Conservation (phyloP, 2,113 vertebrate genomes). For the Equus przewalskii region DNA sequence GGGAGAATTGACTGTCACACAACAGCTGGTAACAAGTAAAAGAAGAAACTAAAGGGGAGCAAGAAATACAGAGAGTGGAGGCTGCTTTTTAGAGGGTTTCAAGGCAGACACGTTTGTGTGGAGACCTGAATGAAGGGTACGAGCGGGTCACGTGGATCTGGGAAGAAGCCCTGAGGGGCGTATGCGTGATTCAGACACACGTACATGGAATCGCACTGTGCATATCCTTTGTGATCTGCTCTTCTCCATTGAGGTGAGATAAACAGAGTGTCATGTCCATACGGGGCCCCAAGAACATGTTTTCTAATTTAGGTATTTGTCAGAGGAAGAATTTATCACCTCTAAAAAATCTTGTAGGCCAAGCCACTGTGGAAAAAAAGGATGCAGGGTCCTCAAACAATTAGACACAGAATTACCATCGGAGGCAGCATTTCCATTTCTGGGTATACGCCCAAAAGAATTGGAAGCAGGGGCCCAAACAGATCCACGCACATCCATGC, state of each 20-base stretch:
- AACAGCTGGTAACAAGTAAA: background rate
- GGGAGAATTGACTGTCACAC: background rate
- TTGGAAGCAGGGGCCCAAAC: background rate
- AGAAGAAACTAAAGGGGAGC: background rate
- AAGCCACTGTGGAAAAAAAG: background rate
- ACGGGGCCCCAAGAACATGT: background rate
- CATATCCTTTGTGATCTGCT: background rate
- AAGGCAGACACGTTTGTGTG: background rate
- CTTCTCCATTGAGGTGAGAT: background rate
- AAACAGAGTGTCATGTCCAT: background rate
- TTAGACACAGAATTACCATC: background rate
- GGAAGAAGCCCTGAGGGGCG: background rate
- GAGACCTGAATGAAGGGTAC: background rate
- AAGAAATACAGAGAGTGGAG: background rate
- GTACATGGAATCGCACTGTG: background rate
- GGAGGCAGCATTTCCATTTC: background rate
- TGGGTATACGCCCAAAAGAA: background rate
- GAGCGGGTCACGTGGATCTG: background rate
- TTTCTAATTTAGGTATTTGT: background rate
- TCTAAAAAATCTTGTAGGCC: background rate
- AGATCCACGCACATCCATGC: background rate
- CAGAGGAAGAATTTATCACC: background rate
- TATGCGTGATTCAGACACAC: background rate
- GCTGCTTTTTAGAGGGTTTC: background rate
- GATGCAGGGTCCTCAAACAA: background rate